A percentile compares a stretch with the other conserved stretches of the same genome.
phyloP scores from a whole-genome alignment of 2,888 invertebrate genomes.

The Phragmatobia fuliginosa region DNA sequence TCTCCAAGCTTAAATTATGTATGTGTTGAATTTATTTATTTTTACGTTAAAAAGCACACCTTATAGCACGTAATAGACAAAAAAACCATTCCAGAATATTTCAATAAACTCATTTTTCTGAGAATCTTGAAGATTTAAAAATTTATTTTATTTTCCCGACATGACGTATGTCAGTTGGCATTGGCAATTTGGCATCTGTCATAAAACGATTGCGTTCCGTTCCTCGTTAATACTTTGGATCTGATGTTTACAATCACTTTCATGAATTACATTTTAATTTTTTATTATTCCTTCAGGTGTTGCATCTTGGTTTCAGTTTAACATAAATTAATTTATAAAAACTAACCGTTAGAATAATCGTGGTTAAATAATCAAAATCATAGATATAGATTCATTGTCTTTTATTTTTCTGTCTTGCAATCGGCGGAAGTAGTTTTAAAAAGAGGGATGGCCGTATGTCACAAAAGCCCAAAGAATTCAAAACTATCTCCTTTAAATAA shows the following conservation, averaged over 20 bases:
- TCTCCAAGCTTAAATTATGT: not conserved
- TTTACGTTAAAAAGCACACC: not conserved
- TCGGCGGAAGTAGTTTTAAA: no score
- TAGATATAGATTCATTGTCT: no score
- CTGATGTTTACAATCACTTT: not conserved
- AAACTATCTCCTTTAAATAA: no score
- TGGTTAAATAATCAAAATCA: no score
- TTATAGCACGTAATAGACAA: not conserved
- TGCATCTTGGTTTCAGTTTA: no score
- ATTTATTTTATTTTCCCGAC: not conserved
- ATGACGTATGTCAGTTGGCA: constrained; percentile 3
- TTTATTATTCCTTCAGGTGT: no score
- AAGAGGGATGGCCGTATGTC: no score
- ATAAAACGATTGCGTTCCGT: not conserved
- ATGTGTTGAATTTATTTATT: not conserved
- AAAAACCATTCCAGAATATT: not conserved
- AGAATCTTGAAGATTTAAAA: not conserved
- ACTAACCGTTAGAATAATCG: no score
- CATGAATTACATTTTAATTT: no score
- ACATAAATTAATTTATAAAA: no score
- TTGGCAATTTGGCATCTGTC: not conserved
- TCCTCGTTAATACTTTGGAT: not conserved
- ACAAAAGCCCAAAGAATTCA: no score
- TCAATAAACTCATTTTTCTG: not conserved
- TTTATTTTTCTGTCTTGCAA: no score